phyloP scores from a whole-genome alignment of 2,888 invertebrate species.

The Oscheius sp. region DNA sequence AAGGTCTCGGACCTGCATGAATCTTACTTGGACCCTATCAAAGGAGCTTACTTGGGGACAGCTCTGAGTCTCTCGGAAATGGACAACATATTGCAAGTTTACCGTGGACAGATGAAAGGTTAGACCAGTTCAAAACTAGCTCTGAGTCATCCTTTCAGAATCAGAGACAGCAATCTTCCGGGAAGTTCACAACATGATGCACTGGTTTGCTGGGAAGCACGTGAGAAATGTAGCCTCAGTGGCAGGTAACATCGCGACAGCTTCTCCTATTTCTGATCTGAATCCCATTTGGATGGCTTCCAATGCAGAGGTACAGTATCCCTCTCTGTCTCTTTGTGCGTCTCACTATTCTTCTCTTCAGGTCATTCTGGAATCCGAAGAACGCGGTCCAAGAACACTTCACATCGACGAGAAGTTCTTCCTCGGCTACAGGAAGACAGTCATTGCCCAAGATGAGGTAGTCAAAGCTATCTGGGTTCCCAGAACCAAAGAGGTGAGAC shows the following conservation, averaged over 20 bases:
- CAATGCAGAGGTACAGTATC: slow-evolving; percentile 70
- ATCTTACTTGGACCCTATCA: slow-evolving; percentile 76
- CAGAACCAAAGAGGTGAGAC: slow-evolving; percentile 78
- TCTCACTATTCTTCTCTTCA: neutral
- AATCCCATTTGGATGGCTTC: slow-evolving; percentile 91
- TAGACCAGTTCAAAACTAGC: slow-evolving; percentile 5
- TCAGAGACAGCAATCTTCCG: slow-evolving; percentile 50
- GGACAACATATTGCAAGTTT: slow-evolving; percentile 79
- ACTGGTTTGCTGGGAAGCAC: slow-evolving; percentile 95
- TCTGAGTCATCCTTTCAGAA: slow-evolving; percentile 41
- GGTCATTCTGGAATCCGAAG: slow-evolving; percentile 64
- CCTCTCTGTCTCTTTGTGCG: slow-evolving; percentile 32
- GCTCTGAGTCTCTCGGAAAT: slow-evolving; percentile 84
- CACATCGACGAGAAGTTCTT: slow-evolving; percentile 84
- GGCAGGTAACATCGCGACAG: slow-evolving; percentile 92
- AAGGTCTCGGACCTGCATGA: slow-evolving; percentile 81
- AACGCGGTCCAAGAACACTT: slow-evolving; percentile 67
- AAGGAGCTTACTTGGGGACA: slow-evolving; percentile 83
- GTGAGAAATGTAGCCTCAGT: slow-evolving; percentile 92
- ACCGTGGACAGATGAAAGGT: slow-evolving; percentile 78
- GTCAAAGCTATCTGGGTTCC: slow-evolving; percentile 86
- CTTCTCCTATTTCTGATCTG: slow-evolving; percentile 94
- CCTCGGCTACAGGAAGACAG: slow-evolving; percentile 85
- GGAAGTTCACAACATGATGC: slow-evolving; percentile 80
- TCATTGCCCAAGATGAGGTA: slow-evolving; percentile 83